Percentiles rank a stretch among this genome's conserved stretches.
phyloP scores from a whole-genome alignment of 2,888 invertebrate species.

The Acrocyrtus sp. region DNA sequence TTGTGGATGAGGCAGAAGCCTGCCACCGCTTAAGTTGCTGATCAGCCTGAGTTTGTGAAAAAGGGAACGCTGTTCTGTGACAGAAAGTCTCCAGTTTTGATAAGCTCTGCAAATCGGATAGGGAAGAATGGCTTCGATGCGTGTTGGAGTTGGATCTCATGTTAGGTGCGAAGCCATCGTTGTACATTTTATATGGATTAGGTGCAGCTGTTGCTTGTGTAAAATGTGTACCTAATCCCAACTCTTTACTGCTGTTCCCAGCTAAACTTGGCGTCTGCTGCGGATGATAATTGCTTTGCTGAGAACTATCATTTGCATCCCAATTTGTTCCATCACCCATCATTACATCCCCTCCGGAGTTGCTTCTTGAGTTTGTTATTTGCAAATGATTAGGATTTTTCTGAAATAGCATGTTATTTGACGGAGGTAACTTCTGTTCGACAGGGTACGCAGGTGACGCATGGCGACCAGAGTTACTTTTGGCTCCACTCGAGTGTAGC shows the following conservation, averaged over 20 bases:
- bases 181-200: too few species aligned
- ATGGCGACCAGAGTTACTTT: too few species aligned
- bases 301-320: background rate
- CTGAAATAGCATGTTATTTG: conserved; percentile 40
- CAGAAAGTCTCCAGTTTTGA: conserved; percentile 37
- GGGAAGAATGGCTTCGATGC: conserved; percentile 9
- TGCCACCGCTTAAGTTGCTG: conserved; percentile 21
- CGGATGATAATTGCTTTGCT: too few species aligned
- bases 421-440: conserved; percentile 53
- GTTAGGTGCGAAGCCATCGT: too few species aligned
- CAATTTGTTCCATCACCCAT: conserved; percentile 31
- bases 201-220: too few species aligned
- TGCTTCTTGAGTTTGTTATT: conserved; percentile 57
- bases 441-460: conserved; percentile 28
- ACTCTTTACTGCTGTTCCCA: too few species aligned
- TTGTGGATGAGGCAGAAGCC: conserved; percentile 4
- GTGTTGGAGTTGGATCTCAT: background rate
- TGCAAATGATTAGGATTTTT: conserved; percentile 55
- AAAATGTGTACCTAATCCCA: too few species aligned
- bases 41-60: background rate
- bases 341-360: conserved; percentile 59
- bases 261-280: too few species aligned
- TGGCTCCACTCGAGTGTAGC: conserved; percentile 26
- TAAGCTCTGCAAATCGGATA: conserved; percentile 39
- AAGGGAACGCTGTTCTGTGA: conserved; percentile 7